Evolutionary conservation across 1,140 invertebrate species (phyloP), one percentile per base, ranked within the genome.

Genomic region (Maniola jurtina): DNA sequence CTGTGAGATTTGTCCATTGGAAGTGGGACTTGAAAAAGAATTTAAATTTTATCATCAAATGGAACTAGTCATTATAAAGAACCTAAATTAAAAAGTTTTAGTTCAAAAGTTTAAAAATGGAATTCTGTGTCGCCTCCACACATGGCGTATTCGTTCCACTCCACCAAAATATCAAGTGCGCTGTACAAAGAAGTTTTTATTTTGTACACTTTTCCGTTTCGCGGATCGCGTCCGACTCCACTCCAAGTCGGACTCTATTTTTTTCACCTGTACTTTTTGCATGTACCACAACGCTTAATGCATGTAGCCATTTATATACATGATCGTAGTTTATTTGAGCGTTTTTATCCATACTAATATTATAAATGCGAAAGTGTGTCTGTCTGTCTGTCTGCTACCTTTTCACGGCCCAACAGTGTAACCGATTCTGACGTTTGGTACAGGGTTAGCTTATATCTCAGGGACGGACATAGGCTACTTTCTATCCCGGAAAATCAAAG

Each of bases 151-250:
- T n/a, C 76, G 60, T 73, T 68, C 66, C 52, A 6, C 52, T 58
- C 62, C 65, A 68, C 64, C 77, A 75, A 84, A 86, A 84, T 79
- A 84, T 79, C 79, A 80, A 86, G 81, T 85, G 75, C 77, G 59
- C 68, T 54, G 68, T 58, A 71, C 73, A 71, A 68, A 79, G 60
- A 48, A 78, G 72, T 81, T 80, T 78, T 80, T 82, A 78, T 83
- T 82, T 82, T 71, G 56, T 64, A 67, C 71, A 79, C 82, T 79
- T 80, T 82, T 79, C 80, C 80, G 79, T 76, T 80, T 71, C 33
- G n/a, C n/a, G n/a, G n/a, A n/a, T n/a, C n/a, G 33, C 52, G 52
- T 55, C 52, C 13, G 52, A 55, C 48, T 9, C 14, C 76, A 72
- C 64, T 9, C 16, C 76, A 72, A 65, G 65, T 63, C 52, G 56